These are phyloP conservation scores for Pherbina coryleti DNA, from an alignment of 2,888 invertebrate genomes.

Conservation along the genomic window DNA sequence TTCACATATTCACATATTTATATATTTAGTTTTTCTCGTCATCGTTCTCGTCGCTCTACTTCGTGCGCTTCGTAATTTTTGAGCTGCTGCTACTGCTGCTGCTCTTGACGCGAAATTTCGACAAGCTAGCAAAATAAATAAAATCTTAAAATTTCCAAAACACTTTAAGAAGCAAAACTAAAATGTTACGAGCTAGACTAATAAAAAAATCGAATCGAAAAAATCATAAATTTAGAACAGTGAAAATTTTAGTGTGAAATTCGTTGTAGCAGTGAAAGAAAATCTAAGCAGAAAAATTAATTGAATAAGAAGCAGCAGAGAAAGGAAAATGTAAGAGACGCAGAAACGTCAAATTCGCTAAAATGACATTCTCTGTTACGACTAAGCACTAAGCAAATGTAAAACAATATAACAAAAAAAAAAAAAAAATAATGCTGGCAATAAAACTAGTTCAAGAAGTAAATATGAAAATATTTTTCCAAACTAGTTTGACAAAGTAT, in stretches of 20 bases:
- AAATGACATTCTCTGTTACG: not conserved
- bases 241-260: not conserved
- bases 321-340: conserved; percentile 5
- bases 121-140: not conserved
- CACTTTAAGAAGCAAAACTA: not conserved
- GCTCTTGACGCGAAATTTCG: conserved; percentile 8
- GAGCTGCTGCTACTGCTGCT: conserved; percentile 39
- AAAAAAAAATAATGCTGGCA: not conserved
- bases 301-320: not conserved
- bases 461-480: not conserved
- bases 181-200: not conserved
- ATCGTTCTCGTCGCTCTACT: conserved; percentile 56
- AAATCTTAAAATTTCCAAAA: not conserved
- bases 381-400: not conserved
- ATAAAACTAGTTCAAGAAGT: not conserved
- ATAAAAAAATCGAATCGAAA: conserved; percentile 14
- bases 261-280: not conserved
- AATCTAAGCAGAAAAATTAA: not conserved
- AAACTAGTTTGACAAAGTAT: too few relatives aligned
- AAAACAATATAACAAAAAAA: conserved; percentile 6
- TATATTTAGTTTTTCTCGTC: conserved; percentile 45
- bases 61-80: conserved; percentile 54
- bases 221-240: conserved; percentile 11
- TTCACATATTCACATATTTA: conserved; percentile 18
- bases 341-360: conserved; percentile 18